Conservation (phyloP, 2,113 vertebrate genomes). For the Halcyon malimbica region DNA sequence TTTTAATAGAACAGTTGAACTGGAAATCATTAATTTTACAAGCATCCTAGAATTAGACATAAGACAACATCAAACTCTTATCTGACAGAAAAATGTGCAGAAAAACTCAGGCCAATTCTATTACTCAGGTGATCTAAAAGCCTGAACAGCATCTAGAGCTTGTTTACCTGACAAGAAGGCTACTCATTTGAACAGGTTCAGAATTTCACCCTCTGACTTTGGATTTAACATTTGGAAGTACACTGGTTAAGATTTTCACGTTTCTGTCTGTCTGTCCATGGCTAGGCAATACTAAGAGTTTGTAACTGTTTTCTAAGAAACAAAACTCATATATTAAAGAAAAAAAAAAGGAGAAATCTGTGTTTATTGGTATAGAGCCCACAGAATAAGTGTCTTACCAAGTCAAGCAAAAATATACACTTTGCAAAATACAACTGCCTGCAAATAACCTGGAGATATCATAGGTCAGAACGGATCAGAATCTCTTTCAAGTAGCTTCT, state of each 20-base stretch:
- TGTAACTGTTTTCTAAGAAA: neutral
- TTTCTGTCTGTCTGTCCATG: neutral
- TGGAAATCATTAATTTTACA: neutral
- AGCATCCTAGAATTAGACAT: neutral
- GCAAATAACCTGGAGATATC: neutral
- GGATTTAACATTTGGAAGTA: neutral
- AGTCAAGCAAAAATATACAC: neutral
- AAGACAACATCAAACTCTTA: neutral
- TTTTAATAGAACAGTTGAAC: neutral
- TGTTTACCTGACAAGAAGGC: accelerated
- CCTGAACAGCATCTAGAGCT: neutral
- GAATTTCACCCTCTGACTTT: neutral
- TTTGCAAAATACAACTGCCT: neutral
- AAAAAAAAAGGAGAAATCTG: neutral
- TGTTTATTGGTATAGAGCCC: neutral
- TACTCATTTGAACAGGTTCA: neutral
- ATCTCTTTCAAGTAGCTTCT: neutral
- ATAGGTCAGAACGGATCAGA: neutral
- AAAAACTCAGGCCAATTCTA: neutral
- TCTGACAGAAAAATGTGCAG: neutral
- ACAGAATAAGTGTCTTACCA: neutral
- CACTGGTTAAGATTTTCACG: neutral
- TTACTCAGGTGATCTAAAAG: neutral
- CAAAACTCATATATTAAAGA: neutral
- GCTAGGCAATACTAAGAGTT: neutral